These are phyloP conservation scores for Pantala flavescens DNA, from an alignment of 1,140 invertebrate genomes.

Conservation along the genomic window DNA sequence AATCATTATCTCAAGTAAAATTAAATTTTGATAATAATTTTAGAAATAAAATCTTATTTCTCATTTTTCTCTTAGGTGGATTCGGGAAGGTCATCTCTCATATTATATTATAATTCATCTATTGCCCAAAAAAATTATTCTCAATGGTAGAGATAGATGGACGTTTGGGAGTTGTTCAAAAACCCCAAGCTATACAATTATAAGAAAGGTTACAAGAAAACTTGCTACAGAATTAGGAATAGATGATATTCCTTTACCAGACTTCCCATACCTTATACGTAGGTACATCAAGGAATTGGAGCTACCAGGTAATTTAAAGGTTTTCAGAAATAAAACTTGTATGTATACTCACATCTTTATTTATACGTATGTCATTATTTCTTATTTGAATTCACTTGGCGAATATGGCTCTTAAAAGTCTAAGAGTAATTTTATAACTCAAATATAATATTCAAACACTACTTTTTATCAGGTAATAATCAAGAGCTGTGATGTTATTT, in stretches of 20 bases:
- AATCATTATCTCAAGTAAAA: too few species aligned
- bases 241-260: conserved; percentile 32
- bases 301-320: conserved; percentile 35
- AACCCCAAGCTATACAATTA: conserved; percentile 30
- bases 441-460: too few species aligned
- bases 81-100: conserved; percentile 47
- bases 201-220: conserved; percentile 29
- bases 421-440: too few species aligned
- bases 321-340: conserved; percentile 16
- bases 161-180: background rate
- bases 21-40: too few species aligned
- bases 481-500: too few species aligned
- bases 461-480: too few species aligned
- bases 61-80: conserved; percentile 32
- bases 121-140: conserved; percentile 40
- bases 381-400: too few species aligned
- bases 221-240: conserved; percentile 37
- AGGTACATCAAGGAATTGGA: conserved; percentile 35
- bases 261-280: conserved; percentile 26
- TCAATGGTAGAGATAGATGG: conserved; percentile 15
- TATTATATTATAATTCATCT: conserved; percentile 42
- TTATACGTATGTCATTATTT: too few species aligned
- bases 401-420: too few species aligned
- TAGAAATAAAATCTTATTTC: too few species aligned
- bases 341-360: too few species aligned